Evolutionary conservation across 2,888 invertebrate genomes (phyloP).

Genomic region (Cantharis nigra): DNA sequence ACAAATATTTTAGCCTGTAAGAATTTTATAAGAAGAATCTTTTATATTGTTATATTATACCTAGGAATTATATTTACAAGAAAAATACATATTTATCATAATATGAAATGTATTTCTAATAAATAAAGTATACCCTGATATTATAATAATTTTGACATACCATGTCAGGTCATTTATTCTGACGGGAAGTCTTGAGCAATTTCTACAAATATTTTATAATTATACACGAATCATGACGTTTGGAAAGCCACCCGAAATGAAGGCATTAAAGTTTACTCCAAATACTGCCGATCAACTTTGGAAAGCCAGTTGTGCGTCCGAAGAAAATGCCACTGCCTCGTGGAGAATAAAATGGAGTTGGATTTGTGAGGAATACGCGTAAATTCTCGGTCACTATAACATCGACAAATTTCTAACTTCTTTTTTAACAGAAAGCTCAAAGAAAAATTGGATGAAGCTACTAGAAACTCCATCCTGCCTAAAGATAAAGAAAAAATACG

Average conservation of each 20-base stretch:
- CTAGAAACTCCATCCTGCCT: slow-evolving; percentile 29
- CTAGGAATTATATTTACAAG: not conserved
- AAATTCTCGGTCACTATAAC: not conserved
- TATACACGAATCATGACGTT: slow-evolving; percentile 25
- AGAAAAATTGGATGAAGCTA: slow-evolving; percentile 26
- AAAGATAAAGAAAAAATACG: slow-evolving; percentile 7
- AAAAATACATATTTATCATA: not conserved
- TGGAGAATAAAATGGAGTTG: slow-evolving; percentile 35
- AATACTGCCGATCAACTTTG: slow-evolving; percentile 23
- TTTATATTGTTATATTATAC: not conserved
- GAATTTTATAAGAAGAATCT: not conserved
- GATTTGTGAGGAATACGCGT: slow-evolving; percentile 33
- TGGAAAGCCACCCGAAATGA: slow-evolving; percentile 20
- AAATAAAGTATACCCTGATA: not conserved
- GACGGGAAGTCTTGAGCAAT: not conserved
- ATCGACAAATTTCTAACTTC: not conserved
- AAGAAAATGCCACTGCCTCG: slow-evolving; percentile 11
- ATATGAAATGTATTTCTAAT: not conserved
- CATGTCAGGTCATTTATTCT: not conserved
- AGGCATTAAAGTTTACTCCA: slow-evolving; percentile 12
- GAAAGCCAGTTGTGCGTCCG: slow-evolving; percentile 18
- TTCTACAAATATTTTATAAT: not conserved
- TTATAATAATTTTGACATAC: not conserved
- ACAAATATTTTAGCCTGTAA: not conserved
- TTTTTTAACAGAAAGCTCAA: slow-evolving; percentile 28